phyloP scores from a whole-genome alignment of 2,888 invertebrate species.

The Lissocephala sabroskyi region DNA sequence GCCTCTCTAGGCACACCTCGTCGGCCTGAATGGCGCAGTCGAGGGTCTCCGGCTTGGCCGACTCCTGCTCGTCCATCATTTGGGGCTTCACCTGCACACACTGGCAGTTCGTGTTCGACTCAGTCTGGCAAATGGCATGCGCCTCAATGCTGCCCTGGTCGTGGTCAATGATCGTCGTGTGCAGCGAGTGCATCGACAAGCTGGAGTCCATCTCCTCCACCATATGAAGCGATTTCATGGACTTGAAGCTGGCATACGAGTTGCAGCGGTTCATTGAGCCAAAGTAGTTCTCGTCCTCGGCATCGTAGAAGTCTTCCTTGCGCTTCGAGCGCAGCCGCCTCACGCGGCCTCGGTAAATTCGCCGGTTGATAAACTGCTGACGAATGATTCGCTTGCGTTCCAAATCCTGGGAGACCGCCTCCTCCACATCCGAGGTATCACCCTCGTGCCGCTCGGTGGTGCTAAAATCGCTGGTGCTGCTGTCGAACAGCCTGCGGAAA shows the following conservation, averaged over 20 bases:
- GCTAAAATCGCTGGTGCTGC: neutral
- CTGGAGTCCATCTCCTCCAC: slow-evolving; percentile 15
- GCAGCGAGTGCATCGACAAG: slow-evolving; percentile 6
- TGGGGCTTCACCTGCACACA: slow-evolving; percentile 22
- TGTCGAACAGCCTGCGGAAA: slow-evolving; percentile 27
- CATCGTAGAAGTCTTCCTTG: slow-evolving; percentile 8
- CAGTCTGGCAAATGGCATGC: slow-evolving; percentile 38
- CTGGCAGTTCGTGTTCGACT: slow-evolving; percentile 5
- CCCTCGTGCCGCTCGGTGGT: neutral
- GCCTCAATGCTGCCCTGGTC: slow-evolving; percentile 14
- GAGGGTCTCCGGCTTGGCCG: slow-evolving; percentile 12
- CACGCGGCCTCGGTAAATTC: slow-evolving; percentile 33
- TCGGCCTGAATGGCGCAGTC: slow-evolving; percentile 49
- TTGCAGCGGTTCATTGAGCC: slow-evolving; percentile 16
- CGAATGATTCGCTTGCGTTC: slow-evolving; percentile 19
- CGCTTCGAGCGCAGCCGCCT: slow-evolving; percentile 15
- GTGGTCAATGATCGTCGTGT: slow-evolving; percentile 12
- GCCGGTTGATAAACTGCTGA: slow-evolving; percentile 24
- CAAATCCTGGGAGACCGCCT: neutral
- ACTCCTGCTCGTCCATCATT: slow-evolving; percentile 28
- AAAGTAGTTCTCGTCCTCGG: slow-evolving; percentile 1
- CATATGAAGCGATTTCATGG: slow-evolving; percentile 26
- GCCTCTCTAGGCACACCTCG: slow-evolving; percentile 40
- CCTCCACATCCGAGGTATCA: too few relatives aligned
- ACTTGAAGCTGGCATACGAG: slow-evolving; percentile 53